Conservation (phyloP, 1,140 invertebrate genomes). For the Dendrolimus punctatus region DNA sequence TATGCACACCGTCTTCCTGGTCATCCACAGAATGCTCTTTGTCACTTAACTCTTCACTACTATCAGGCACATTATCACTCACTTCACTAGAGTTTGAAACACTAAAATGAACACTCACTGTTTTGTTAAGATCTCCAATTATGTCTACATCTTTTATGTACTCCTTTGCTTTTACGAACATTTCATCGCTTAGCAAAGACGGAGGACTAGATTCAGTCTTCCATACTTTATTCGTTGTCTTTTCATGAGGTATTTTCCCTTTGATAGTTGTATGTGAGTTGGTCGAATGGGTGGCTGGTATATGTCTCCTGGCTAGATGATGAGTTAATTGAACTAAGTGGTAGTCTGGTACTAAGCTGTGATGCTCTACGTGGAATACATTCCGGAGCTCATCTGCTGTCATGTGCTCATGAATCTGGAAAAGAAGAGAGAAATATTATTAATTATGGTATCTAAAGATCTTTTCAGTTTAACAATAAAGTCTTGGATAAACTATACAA, state of each 20-base stretch:
- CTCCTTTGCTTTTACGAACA: constrained; percentile 55
- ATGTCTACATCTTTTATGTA: constrained; percentile 55
- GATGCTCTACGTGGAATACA: constrained; percentile 86
- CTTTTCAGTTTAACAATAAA: no score
- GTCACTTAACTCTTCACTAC: constrained; percentile 51
- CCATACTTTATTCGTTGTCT: constrained; percentile 11
- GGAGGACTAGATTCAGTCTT: constrained; percentile 39
- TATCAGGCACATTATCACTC: constrained; percentile 19
- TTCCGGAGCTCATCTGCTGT: constrained; percentile 82
- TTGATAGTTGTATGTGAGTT: constrained; percentile 36
- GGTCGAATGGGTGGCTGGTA: constrained; percentile 36
- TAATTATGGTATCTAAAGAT: background rate
- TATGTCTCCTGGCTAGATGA: constrained; percentile 62
- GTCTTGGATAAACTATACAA: no score
- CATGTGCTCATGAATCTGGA: constrained; percentile 89
- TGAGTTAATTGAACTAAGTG: constrained; percentile 72
- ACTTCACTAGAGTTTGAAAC: constrained; percentile 55
- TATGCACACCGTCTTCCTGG: constrained; percentile 71
- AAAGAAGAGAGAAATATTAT: constrained; percentile 39
- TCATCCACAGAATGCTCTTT: constrained; percentile 64
- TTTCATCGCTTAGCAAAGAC: constrained; percentile 54
- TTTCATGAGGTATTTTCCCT: background rate
- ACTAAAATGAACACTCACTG: constrained; percentile 46
- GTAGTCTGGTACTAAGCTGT: constrained; percentile 77
- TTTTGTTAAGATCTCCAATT: constrained; percentile 58